Conservation (phyloP, 2,888 invertebrate genomes). For the Hydrotaea diabolus region DNA sequence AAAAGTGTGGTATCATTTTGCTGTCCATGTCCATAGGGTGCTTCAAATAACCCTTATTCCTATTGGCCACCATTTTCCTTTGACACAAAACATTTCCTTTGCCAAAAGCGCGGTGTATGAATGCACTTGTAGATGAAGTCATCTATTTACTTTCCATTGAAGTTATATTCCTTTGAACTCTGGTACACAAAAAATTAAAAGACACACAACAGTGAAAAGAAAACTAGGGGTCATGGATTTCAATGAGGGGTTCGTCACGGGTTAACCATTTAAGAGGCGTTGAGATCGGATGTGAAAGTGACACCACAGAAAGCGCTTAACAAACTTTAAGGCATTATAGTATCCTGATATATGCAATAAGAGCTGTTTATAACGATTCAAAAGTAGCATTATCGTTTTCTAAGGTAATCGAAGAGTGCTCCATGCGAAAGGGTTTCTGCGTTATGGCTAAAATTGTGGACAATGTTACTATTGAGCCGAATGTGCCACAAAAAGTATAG, state of each 20-base stretch:
- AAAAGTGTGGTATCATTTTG: too few species aligned
- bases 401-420: too few species aligned
- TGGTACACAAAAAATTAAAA: conserved; percentile 52
- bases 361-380: too few species aligned
- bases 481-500: too few species aligned
- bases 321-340: too few species aligned
- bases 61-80: neutral
- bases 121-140: conserved; percentile 14
- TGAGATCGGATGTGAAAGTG: too few species aligned
- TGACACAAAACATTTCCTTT: neutral
- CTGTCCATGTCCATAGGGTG: neutral
- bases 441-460: too few species aligned
- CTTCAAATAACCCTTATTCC: neutral
- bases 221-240: neutral
- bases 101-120: neutral
- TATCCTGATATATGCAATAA: too few species aligned
- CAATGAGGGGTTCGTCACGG: neutral
- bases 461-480: too few species aligned
- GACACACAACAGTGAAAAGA: neutral
- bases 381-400: too few species aligned
- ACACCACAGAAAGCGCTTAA: too few species aligned
- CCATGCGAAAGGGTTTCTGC: too few species aligned
- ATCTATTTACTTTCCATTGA: conserved; percentile 64
- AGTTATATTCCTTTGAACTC: conserved; percentile 57
- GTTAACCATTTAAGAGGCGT: neutral